Percentiles rank a stretch among this genome's conserved stretches.
phyloP scores from a whole-genome alignment of 2,888 invertebrate genomes.

The Anthophora plumipes region DNA sequence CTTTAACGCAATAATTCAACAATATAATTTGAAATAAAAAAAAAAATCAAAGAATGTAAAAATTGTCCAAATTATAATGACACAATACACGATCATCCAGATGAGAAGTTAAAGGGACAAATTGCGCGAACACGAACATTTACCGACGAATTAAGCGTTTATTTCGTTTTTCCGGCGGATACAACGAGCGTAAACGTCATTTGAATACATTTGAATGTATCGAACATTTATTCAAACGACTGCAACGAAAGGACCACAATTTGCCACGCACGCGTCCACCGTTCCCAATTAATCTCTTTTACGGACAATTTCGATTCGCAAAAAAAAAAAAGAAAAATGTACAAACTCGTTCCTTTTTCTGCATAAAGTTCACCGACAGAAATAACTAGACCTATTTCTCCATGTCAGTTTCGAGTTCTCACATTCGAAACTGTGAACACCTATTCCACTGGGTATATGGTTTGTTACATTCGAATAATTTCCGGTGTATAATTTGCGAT shows the following conservation, averaged over 20 bases:
- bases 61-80: not conserved
- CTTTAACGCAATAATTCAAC: too few species aligned
- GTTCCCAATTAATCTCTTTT: slow-evolving; percentile 24
- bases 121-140: not conserved
- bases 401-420: too few species aligned
- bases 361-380: not conserved
- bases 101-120: not conserved
- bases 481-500: not conserved
- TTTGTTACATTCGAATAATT: not conserved
- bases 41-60: not conserved
- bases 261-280: not conserved
- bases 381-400: not conserved
- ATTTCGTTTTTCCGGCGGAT: not conserved
- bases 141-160: not conserved
- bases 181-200: not conserved
- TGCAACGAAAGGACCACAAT: not conserved
- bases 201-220: slow-evolving; percentile 9
- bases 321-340: not conserved
- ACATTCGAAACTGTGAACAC: not conserved
- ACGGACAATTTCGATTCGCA: not conserved
- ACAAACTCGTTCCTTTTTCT: not conserved
- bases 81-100: not conserved
- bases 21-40: not conserved
- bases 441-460: not conserved
- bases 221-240: slow-evolving; percentile 5